Evolutionary conservation across 2,888 invertebrate genomes (phyloP).

Genomic region (Carpatolechia fugitivella): DNA sequence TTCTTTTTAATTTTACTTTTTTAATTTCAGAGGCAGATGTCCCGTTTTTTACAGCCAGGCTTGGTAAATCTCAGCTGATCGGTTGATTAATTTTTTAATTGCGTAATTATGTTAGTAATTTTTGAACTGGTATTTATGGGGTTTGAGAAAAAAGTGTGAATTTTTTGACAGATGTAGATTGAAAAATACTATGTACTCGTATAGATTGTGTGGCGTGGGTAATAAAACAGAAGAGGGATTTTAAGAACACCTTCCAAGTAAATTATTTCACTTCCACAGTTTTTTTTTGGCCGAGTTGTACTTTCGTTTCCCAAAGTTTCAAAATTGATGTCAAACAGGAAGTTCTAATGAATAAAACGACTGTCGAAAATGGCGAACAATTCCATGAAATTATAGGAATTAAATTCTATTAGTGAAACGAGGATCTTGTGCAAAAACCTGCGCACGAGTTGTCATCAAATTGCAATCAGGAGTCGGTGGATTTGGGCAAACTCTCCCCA

Average conservation of each 20-base stretch:
- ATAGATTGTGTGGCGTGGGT: no score
- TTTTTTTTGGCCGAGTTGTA: no score
- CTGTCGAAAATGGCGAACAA: constrained; percentile 37
- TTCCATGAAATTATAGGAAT: constrained; percentile 45
- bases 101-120: constrained; percentile 48
- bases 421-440: constrained; percentile 33
- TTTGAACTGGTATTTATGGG: constrained; percentile 35
- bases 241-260: no score
- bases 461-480: constrained; percentile 33
- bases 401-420: constrained; percentile 61
- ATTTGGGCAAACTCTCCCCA: background rate
- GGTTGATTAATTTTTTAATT: constrained; percentile 39
- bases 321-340: constrained; percentile 42
- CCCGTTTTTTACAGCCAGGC: constrained; percentile 36
- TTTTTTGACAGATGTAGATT: background rate
- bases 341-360: constrained; percentile 53
- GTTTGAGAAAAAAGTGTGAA: constrained; percentile 32
- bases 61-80: constrained; percentile 54
- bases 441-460: constrained; percentile 53
- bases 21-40: constrained; percentile 42
- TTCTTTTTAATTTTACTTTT: background rate
- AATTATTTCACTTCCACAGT: no score
- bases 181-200: background rate
- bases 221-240: no score
- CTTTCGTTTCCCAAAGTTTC: background rate